These are phyloP conservation scores for Oncorhynchus masou DNA, from an alignment of 2,113 vertebrate genomes.

Conservation along the genomic window DNA sequence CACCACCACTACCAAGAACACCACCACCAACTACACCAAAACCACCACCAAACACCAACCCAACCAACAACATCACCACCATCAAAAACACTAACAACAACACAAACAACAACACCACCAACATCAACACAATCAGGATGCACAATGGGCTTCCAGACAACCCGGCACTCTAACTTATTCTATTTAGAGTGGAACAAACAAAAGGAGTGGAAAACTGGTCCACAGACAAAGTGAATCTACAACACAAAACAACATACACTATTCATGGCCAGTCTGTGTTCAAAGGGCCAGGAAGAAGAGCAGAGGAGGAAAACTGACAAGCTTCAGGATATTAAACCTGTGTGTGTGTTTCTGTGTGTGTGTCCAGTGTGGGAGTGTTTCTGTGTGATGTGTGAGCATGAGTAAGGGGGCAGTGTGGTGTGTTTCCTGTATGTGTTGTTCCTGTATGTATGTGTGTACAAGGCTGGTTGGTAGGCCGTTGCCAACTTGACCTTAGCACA, in stretches of 20 bases:
- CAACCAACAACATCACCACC: too few relatives aligned
- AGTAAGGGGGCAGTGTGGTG: neutral
- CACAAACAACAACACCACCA: too few relatives aligned
- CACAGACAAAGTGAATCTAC: constrained; percentile 67
- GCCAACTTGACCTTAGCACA: constrained; percentile 11
- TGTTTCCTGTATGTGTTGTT: constrained; percentile 30
- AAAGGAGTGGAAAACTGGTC: constrained; percentile 47
- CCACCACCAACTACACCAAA: too few relatives aligned
- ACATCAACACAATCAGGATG: constrained; percentile 32
- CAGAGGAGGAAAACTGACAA: constrained; percentile 64
- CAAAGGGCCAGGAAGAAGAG: constrained; percentile 63
- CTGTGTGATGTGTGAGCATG: constrained; percentile 45
- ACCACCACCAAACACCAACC: too few relatives aligned
- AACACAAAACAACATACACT: constrained; percentile 76
- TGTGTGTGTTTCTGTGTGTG: constrained; percentile 30
- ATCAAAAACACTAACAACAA: too few relatives aligned
- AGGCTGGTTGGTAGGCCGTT: constrained; percentile 17
- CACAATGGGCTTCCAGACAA: constrained; percentile 52
- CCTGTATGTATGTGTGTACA: constrained; percentile 20
- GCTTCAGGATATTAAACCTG: constrained; percentile 75
- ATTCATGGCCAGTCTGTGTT: constrained; percentile 73
- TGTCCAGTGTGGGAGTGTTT: neutral
- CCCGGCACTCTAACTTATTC: constrained; percentile 54
- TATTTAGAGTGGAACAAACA: constrained; percentile 60
- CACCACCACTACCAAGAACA: too few relatives aligned